Percentiles rank a stretch among this genome's conserved stretches.
Evolutionary conservation across 2,113 vertebrate species (phyloP).

Genomic region (Chaenocephalus aceratus): DNA sequence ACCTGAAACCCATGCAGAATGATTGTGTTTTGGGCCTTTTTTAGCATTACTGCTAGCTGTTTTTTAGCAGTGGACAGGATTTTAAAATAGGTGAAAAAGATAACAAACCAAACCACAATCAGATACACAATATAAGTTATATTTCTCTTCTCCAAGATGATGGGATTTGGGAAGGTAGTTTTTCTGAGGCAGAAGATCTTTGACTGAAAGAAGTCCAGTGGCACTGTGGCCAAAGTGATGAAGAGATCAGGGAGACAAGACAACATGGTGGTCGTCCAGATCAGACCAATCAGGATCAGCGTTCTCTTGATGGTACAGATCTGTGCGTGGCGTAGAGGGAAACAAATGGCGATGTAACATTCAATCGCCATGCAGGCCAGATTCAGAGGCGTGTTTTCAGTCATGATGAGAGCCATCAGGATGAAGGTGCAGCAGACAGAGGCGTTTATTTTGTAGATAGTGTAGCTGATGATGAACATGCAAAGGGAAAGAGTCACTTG

Average conservation of each 20-base stretch:
- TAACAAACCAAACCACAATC: constrained; percentile 61
- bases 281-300: constrained; percentile 54
- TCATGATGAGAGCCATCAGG: constrained; percentile 49
- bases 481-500: no score
- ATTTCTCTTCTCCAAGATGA: constrained; percentile 62
- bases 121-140: constrained; percentile 55
- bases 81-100: constrained; percentile 70
- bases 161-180: constrained; percentile 49
- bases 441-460: constrained; percentile 47
- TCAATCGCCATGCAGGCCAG: constrained; percentile 82
- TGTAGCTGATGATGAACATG: constrained; percentile 72
- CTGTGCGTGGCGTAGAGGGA: constrained; percentile 72
- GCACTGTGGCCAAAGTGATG: constrained; percentile 57
- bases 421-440: constrained; percentile 40
- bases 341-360: constrained; percentile 79
- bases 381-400: constrained; percentile 78
- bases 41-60: constrained; percentile 55
- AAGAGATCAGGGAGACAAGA: constrained; percentile 72
- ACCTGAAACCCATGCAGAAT: constrained; percentile 78
- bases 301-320: constrained; percentile 76
- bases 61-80: constrained; percentile 70
- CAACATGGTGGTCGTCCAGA: constrained; percentile 64
- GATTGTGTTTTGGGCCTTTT: constrained; percentile 79
- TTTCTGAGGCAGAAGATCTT: constrained; percentile 60
- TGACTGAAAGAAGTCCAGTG: constrained; percentile 53